phyloP scores from a whole-genome alignment of 2,113 vertebrate species.

The Bos javanicus region DNA sequence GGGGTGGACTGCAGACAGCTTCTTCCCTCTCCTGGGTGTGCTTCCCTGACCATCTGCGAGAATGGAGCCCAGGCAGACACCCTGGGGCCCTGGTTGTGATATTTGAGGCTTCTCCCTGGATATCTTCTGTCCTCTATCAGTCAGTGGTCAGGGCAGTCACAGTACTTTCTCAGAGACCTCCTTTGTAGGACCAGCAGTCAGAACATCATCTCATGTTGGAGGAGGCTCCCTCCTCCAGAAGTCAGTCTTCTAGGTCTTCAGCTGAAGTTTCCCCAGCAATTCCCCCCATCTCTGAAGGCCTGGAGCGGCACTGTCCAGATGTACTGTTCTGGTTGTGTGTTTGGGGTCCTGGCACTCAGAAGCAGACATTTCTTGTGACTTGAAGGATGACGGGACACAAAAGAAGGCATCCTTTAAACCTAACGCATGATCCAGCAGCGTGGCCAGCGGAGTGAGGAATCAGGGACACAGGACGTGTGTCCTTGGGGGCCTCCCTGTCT shows the following conservation, averaged over 20 bases:
- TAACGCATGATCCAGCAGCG: rapidly evolving
- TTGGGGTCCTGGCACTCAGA: background rate
- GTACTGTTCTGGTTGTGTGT: background rate
- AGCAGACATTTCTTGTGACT: background rate
- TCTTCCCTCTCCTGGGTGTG: background rate
- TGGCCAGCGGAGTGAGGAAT: background rate
- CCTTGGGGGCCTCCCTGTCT: background rate
- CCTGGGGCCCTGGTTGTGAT: background rate
- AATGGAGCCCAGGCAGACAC: background rate
- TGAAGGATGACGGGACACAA: background rate
- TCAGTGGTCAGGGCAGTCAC: background rate
- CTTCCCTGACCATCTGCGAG: background rate
- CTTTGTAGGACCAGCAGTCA: background rate
- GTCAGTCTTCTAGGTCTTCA: background rate
- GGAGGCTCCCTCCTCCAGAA: background rate
- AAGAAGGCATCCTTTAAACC: background rate
- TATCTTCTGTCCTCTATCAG: background rate
- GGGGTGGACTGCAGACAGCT: background rate
- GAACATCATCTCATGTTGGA: rapidly evolving
- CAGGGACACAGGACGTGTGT: background rate
- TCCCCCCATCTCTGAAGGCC: too few relatives aligned
- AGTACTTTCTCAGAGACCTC: background rate
- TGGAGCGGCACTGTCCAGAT: rapidly evolving
- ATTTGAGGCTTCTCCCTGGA: background rate
- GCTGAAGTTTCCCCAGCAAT: background rate